Conservation (phyloP, 2,113 vertebrate species). For the Macaca nemestrina region DNA sequence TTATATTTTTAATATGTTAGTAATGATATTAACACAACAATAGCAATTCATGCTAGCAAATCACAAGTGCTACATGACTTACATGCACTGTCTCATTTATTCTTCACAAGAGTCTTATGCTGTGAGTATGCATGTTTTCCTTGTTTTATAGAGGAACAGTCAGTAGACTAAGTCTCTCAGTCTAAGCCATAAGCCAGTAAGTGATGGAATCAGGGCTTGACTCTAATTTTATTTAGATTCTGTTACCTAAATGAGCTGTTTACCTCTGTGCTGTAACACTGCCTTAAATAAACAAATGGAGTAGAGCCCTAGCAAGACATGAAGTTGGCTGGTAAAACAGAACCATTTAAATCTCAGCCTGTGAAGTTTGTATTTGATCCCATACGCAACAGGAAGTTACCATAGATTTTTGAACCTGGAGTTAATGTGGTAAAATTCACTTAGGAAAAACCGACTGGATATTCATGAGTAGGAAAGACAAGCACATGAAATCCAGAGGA, state of each 20-base stretch:
- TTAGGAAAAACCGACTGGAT: neutral
- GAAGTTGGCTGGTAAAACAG: neutral
- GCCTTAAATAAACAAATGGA: neutral
- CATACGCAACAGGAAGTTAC: neutral
- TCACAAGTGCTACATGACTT: neutral
- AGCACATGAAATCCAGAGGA: neutral
- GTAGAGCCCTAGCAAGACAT: neutral
- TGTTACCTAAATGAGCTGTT: neutral
- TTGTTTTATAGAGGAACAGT: neutral
- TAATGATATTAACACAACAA: neutral
- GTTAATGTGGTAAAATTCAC: neutral
- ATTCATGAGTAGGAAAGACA: neutral
- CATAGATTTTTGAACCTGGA: neutral
- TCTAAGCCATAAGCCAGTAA: neutral
- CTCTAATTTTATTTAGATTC: neutral
- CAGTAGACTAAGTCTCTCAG: neutral
- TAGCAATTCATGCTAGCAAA: neutral
- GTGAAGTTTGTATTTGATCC: neutral
- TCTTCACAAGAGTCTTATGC: neutral
- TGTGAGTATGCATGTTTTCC: neutral
- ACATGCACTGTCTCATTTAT: neutral
- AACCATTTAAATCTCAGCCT: neutral
- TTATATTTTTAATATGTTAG: neutral
- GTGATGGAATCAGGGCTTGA: neutral
- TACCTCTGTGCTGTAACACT: neutral